Conservation (phyloP, 2,888 invertebrate genomes). For the Polietes domitor region DNA sequence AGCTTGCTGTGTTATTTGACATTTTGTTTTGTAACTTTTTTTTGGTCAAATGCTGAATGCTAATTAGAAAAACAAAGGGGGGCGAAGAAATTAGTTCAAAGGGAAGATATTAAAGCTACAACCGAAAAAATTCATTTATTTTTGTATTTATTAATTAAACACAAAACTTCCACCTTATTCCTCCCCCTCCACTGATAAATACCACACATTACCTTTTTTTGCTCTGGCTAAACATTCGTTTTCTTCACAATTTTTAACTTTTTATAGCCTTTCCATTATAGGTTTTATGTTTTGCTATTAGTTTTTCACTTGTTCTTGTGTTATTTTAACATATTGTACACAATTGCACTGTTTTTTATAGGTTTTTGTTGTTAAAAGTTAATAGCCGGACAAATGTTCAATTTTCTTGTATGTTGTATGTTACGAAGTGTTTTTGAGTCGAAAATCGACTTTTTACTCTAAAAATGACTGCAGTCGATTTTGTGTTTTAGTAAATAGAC, state of each 20-base stretch:
- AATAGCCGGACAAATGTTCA: conserved; percentile 54
- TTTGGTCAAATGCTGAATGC: conserved; percentile 7
- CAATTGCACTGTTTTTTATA: background rate
- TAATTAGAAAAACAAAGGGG: conserved; percentile 47
- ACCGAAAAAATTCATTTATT: background rate
- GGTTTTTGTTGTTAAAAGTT: conserved; percentile 36
- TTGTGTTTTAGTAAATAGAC: too few species aligned
- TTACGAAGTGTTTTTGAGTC: conserved; percentile 25
- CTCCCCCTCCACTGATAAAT: too few species aligned
- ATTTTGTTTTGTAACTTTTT: conserved; percentile 56
- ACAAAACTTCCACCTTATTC: background rate
- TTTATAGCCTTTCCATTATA: background rate
- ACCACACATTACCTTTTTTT: background rate
- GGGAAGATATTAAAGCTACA: background rate
- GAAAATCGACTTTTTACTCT: too few species aligned
- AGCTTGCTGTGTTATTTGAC: conserved; percentile 39
- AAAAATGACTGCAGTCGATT: too few species aligned
- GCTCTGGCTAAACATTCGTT: too few species aligned
- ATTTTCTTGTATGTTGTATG: conserved; percentile 21
- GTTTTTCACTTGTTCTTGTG: background rate
- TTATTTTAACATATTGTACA: background rate
- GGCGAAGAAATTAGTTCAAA: background rate
- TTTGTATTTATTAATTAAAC: background rate
- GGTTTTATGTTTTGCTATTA: background rate
- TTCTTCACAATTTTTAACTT: background rate